Conservation (phyloP, 2,888 invertebrate species). For the Agrochola lota region DNA sequence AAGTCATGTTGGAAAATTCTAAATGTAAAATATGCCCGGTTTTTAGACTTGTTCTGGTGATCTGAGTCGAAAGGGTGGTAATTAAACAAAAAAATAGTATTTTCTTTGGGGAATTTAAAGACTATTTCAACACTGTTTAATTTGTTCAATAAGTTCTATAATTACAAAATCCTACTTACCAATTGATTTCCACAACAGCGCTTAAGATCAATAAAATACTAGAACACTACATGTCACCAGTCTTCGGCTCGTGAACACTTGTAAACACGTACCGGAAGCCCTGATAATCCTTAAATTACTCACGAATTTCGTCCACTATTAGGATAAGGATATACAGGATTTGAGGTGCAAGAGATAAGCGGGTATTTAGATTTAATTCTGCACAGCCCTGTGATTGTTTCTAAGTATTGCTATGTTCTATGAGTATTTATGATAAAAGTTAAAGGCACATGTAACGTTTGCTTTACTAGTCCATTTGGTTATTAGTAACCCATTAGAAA, state of each 20-base stretch:
- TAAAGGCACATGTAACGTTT: neutral
- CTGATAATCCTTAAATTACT: constrained; percentile 40
- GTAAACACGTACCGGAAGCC: constrained; percentile 15
- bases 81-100: neutral
- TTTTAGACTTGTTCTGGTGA: too few species aligned
- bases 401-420: neutral
- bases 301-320: constrained; percentile 34
- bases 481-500: neutral
- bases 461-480: neutral
- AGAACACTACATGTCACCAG: neutral
- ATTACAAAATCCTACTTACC: too few species aligned
- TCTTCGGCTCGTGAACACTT: constrained; percentile 13
- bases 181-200: too few species aligned
- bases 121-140: too few species aligned
- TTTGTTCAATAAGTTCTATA: too few species aligned
- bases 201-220: neutral
- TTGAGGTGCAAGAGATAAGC: constrained; percentile 20
- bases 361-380: neutral
- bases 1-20: too few species aligned
- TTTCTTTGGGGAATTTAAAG: too few species aligned
- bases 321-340: neutral
- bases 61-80: neutral
- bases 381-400: too few species aligned
- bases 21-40: too few species aligned
- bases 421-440: neutral